Percentiles rank a stretch among this genome's conserved stretches.
phyloP scores from a whole-genome alignment of 1,140 invertebrate genomes.

The Brachionus asplanchnoidis region DNA sequence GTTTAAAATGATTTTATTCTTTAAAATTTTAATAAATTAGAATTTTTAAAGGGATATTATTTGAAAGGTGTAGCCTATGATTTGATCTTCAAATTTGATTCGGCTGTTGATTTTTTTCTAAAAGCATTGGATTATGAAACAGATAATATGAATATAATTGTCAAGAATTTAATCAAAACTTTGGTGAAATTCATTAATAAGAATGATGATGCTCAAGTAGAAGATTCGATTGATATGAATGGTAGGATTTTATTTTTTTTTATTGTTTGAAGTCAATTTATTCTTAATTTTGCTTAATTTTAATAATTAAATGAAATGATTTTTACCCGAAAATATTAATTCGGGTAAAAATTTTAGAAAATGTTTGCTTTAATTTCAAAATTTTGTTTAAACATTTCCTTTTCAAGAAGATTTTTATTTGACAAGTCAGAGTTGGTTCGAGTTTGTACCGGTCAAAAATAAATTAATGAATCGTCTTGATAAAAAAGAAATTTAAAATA shows the following conservation, averaged over 20 bases:
- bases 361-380: too few species aligned
- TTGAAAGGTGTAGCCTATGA: constrained; percentile 3
- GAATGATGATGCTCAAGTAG: not conserved
- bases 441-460: too few species aligned
- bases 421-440: too few species aligned
- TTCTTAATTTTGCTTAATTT: too few species aligned
- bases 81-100: constrained; percentile 11
- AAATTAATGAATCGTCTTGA: too few species aligned
- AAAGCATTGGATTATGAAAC: not conserved
- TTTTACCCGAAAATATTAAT: too few species aligned
- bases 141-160: not conserved
- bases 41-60: constrained; percentile 7
- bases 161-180: constrained; percentile 22
- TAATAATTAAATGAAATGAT: too few species aligned
- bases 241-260: not conserved
- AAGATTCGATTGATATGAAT: not conserved
- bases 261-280: not conserved
- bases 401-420: too few species aligned
- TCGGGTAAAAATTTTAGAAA: too few species aligned
- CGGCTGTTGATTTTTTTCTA: not conserved
- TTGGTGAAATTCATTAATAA: constrained; percentile 18
- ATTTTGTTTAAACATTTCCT: too few species aligned
- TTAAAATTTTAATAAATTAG: too few species aligned
- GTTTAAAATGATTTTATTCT: not conserved
- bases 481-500: too few species aligned